A percentile compares a stretch with the other conserved stretches of the same genome.
phyloP scores from a whole-genome alignment of 2,797 vertebrate genomes.

The Nasua narica region DNA sequence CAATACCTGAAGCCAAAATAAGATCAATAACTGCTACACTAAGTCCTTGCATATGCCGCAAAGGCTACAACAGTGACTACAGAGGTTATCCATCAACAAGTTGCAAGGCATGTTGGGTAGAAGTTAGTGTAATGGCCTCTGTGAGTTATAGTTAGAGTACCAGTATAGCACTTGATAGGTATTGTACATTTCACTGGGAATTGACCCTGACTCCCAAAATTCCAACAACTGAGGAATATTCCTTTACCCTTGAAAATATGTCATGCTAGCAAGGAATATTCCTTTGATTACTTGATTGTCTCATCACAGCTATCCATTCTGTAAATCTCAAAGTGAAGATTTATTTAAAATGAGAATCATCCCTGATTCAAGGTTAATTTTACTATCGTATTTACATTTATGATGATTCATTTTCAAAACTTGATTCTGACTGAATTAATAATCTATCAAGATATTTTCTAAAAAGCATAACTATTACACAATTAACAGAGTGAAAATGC shows the following conservation, averaged over 20 bases:
- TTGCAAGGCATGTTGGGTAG: background rate
- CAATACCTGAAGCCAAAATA: conserved; percentile 30
- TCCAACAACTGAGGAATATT: background rate
- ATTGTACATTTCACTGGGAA: background rate
- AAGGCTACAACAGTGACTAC: background rate
- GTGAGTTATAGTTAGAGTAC: background rate
- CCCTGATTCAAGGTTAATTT: conserved; percentile 37
- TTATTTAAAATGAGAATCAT: conserved; percentile 38
- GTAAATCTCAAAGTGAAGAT: conserved; percentile 28
- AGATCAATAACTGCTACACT: background rate
- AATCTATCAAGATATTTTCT: conserved; percentile 13
- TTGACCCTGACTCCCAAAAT: background rate
- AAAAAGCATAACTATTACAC: background rate
- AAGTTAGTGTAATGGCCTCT: background rate
- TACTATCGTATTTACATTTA: conserved; percentile 26
- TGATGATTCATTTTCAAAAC: conserved; percentile 29
- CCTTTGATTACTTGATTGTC: background rate
- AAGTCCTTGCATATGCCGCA: background rate
- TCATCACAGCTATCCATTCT: background rate
- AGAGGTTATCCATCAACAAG: background rate
- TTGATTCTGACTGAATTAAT: conserved; percentile 42
- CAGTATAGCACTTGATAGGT: background rate
- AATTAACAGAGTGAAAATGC: conserved; percentile 13
- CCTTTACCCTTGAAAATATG: conserved; percentile 20
- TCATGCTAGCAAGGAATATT: background rate